Conservation (phyloP, 2,113 vertebrate genomes). For the Syngnathus floridae region DNA sequence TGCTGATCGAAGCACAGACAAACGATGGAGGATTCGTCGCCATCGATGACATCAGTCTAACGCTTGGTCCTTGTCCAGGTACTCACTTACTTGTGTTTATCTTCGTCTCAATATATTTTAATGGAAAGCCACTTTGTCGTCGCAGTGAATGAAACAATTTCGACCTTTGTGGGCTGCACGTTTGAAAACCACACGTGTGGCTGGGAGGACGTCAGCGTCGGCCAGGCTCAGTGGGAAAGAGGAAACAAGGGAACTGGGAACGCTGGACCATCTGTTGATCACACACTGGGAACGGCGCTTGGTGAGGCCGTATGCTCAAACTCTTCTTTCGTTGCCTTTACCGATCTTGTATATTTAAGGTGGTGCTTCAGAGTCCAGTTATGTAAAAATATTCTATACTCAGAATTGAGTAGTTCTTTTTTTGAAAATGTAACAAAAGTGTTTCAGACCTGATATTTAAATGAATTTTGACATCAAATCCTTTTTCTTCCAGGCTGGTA, state of each 20-base stretch:
- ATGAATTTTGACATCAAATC: background rate
- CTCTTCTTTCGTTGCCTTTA: background rate
- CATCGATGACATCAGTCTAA: slow-evolving; percentile 66
- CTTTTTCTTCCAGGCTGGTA: slow-evolving; percentile 60
- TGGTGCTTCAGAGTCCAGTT: background rate
- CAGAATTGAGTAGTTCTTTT: no score
- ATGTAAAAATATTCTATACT: no score
- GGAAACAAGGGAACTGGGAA: slow-evolving; percentile 43
- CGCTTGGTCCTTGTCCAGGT: slow-evolving; percentile 63
- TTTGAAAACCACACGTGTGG: slow-evolving; percentile 66
- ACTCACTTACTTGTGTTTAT: background rate
- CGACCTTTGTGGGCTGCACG: slow-evolving; percentile 54
- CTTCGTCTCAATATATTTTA: background rate
- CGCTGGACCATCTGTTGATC: slow-evolving; percentile 60
- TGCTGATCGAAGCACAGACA: slow-evolving; percentile 61
- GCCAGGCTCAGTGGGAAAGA: slow-evolving; percentile 62
- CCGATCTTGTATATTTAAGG: background rate
- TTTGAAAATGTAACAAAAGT: no score
- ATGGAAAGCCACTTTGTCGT: background rate
- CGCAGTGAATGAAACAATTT: background rate
- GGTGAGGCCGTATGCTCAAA: slow-evolving; percentile 37
- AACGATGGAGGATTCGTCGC: slow-evolving; percentile 56
- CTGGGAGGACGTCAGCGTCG: slow-evolving; percentile 64
- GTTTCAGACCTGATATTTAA: no score
- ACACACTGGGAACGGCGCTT: slow-evolving; percentile 58